Base-by-base conservation (phyloP, 2,888 invertebrate species). In the Heteromyza rotundicornis region DNA sequence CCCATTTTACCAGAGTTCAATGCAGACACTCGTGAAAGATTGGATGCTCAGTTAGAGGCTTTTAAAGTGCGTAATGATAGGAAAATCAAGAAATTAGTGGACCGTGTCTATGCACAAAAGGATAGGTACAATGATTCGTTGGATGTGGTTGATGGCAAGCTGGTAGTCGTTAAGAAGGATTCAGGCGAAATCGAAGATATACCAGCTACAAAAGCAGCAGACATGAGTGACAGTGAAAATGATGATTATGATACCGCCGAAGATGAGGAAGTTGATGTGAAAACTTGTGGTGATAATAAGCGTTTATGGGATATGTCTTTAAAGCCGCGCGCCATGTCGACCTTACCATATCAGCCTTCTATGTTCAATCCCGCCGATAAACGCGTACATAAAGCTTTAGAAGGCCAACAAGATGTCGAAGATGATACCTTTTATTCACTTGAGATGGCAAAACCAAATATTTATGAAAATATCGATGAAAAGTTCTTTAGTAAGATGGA, bases 121-220 rank as follows among this genome's bases (percentile, higher is more conserved):
- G 79, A 79, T 8, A 69, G 65, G 14, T 78, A 78, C 49, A 70
- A 79, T 17, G 79, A 82, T 56, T 70, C 68, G 0, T 58, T 82
- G 2, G 82, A 82, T 23, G 70, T 81, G 2, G 68, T 81, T 1
- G 71, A 81, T 62, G 73, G 75, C 19, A 72, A 72, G 14, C 60
- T 82, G 60, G 73, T 80, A 66, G 68, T 80, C 44, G 70, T 79
- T 1, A 78, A 79, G 35, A 74, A 74, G 51, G 67, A 70, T 36
- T 70, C 78, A 0, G 77, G 79, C 0, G 70, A 67, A 2, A 22
- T 80, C 7, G 67, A 69, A 19, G 78, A 80, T 14, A 57, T 79
- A 17, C 74, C 76, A 0, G 67, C 68, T 1, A 70, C 19, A 17
- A 27, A 47, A 8, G 8, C 2, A 7, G 44, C 44, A 32, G 16